Percentiles rank a stretch among this genome's conserved stretches.
phyloP scores from a whole-genome alignment of 2,888 invertebrate species.

The Chymomyza caudatula region DNA sequence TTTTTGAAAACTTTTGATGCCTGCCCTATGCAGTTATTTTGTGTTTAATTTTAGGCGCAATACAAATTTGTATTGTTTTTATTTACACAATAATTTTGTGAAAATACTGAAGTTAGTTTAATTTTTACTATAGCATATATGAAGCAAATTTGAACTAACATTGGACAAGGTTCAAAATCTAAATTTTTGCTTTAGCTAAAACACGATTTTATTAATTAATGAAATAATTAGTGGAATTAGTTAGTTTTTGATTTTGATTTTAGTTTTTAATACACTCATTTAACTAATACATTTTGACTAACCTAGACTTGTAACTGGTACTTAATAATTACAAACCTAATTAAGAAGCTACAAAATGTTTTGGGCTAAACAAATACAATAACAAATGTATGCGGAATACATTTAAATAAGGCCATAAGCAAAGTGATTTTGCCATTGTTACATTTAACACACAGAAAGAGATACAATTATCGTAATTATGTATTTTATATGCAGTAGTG shows the following conservation, averaged over 20 bases:
- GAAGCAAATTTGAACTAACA: constrained; percentile 46
- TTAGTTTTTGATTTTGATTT: constrained; percentile 42
- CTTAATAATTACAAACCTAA: constrained; percentile 56
- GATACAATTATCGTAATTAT: constrained; percentile 6
- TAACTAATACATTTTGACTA: constrained; percentile 56
- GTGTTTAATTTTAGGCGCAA: constrained; percentile 13
- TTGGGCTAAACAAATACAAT: constrained; percentile 35
- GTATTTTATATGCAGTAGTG: constrained; percentile 24
- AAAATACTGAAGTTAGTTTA: background rate
- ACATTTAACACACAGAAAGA: constrained; percentile 46
- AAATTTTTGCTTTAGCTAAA: constrained; percentile 48
- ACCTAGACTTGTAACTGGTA: constrained; percentile 39
- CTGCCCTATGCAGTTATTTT: constrained; percentile 7
- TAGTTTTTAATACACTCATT: constrained; percentile 40
- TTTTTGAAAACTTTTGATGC: constrained; percentile 10
- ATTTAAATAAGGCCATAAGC: constrained; percentile 56
- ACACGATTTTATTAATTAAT: background rate
- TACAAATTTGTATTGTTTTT: constrained; percentile 23
- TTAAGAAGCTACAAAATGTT: constrained; percentile 49
- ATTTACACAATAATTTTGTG: constrained; percentile 49
- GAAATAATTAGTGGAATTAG: constrained; percentile 4
- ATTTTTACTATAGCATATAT: background rate
- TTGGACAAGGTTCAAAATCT: constrained; percentile 31
- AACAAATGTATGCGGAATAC: background rate
- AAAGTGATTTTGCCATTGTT: constrained; percentile 40